Evolutionary conservation across 2,113 vertebrate species (phyloP), one percentile per base, ranked within the genome.

Genomic region (Scopus umbretta): DNA sequence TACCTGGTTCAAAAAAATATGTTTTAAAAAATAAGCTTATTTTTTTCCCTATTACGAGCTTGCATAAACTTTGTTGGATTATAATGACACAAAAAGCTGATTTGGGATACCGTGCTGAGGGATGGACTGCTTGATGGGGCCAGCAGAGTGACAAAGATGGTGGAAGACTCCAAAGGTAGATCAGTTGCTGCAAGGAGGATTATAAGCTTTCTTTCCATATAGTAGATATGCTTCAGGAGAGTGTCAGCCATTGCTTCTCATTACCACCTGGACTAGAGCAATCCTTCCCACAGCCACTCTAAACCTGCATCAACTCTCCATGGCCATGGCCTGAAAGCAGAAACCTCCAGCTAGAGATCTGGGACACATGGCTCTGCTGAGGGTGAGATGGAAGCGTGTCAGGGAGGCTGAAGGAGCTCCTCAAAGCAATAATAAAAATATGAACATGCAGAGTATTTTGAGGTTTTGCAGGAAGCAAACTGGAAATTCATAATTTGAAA

Each of bases 261-360:
- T 45, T 53, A 9, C 10, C 13, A 27, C 15, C 17, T 34, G 10
- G 9, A 6, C 12, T 75, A 70, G 16, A 86, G 25, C 12, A 73
- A 16, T 36, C 16, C 20, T 52, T 76, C 25, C 36, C 8, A 27
- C 7, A 70, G 19, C 3, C 25, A 16, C 45, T 65, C 25, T 32
- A 74, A 85, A 47, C 14, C 36, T 47, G 5, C 27, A 66, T 49
- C 40, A 56, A 20, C 11, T 68, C 62, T 82, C 4, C 0, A 0
- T 42, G 49, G 11, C 45, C 26, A 7, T 1, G 1, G 4, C 38
- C n/a, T n/a, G 62, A 0, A 6, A 43, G 19, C 9, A 88, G 43
- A 73, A 61, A 53, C 19, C 15, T 58, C 18, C 20, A 72, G 22
- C 15, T 29, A 5, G 52, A 71, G 21, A 3, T 10, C 17, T 75